Evolutionary conservation across 2,888 invertebrate species (phyloP).

Genomic region (Sabellastarte sp.): DNA sequence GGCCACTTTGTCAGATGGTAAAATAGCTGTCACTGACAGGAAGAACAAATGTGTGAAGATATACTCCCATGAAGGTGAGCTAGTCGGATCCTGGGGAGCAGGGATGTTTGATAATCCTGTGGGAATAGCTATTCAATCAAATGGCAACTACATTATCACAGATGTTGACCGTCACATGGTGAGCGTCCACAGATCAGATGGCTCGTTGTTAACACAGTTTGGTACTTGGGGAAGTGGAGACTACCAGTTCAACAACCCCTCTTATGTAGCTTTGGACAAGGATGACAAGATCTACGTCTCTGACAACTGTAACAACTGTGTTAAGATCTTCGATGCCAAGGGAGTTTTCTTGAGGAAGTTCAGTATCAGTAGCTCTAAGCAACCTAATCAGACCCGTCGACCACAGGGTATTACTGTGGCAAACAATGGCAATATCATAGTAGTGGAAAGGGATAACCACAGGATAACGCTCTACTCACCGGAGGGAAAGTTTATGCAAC

Average conservation of each 20-base stretch:
- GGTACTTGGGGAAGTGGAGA: conserved; percentile 23
- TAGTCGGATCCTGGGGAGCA: conserved; percentile 13
- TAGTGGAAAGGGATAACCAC: conserved; percentile 29
- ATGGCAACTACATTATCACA: conserved; percentile 24
- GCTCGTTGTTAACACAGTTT: conserved; percentile 16
- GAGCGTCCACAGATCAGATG: conserved; percentile 23
- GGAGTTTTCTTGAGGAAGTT: conserved; percentile 18
- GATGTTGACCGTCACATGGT: conserved; percentile 23
- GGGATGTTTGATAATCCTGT: conserved; percentile 23
- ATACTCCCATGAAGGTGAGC: conserved; percentile 17
- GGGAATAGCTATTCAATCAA: conserved; percentile 18
- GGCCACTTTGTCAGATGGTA: conserved; percentile 13
- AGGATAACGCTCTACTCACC: conserved; percentile 21
- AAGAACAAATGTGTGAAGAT: conserved; percentile 27
- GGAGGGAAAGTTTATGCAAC: conserved; percentile 21
- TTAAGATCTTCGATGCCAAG: conserved; percentile 24
- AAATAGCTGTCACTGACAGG: conserved; percentile 26
- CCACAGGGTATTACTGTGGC: conserved; percentile 26
- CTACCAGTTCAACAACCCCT: conserved; percentile 26
- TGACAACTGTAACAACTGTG: conserved; percentile 19
- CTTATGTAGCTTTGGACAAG: conserved; percentile 24
- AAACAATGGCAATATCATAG: conserved; percentile 19
- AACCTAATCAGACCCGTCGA: conserved; percentile 9
- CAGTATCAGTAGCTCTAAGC: conserved; percentile 10
- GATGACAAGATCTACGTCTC: conserved; percentile 26